phyloP scores from a whole-genome alignment of 2,888 invertebrate species.

The Hyppa rectilinea region DNA sequence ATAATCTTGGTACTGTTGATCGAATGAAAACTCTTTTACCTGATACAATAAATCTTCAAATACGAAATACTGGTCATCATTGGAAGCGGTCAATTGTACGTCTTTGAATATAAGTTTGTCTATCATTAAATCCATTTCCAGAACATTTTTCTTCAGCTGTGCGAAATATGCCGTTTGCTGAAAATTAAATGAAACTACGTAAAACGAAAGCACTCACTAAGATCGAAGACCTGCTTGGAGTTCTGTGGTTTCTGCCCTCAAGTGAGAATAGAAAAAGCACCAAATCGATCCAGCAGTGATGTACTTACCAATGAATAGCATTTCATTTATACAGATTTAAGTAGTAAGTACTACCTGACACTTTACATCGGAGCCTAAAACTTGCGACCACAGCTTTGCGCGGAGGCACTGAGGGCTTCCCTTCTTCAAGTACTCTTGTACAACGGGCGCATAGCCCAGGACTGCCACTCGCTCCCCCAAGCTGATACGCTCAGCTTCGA shows the following conservation, averaged over 20 bases:
- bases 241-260: background rate
- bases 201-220: background rate
- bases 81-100: slow-evolving; percentile 98
- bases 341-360: slow-evolving; percentile 88
- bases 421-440: slow-evolving; percentile 97
- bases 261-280: no score
- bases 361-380: slow-evolving; percentile 95
- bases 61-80: slow-evolving; percentile 99
- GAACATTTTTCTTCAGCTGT: slow-evolving; percentile 94
- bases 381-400: slow-evolving; percentile 96
- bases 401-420: slow-evolving; percentile 95
- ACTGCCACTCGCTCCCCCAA: slow-evolving; percentile 95
- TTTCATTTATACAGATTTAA: no score
- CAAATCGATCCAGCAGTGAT: no score
- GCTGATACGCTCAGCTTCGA: slow-evolving; percentile 93
- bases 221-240: background rate
- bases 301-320: no score
- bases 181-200: slow-evolving; percentile 62
- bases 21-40: slow-evolving; percentile 82
- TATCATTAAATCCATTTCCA: slow-evolving; percentile 97
- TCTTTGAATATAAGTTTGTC: slow-evolving; percentile 99
- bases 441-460: slow-evolving; percentile 95
- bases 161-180: slow-evolving; percentile 95
- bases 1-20: no score
- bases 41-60: slow-evolving; percentile 99